These are phyloP conservation scores for Melieria crassipennis DNA, from an alignment of 2,888 invertebrate species.

Conservation along the genomic window DNA sequence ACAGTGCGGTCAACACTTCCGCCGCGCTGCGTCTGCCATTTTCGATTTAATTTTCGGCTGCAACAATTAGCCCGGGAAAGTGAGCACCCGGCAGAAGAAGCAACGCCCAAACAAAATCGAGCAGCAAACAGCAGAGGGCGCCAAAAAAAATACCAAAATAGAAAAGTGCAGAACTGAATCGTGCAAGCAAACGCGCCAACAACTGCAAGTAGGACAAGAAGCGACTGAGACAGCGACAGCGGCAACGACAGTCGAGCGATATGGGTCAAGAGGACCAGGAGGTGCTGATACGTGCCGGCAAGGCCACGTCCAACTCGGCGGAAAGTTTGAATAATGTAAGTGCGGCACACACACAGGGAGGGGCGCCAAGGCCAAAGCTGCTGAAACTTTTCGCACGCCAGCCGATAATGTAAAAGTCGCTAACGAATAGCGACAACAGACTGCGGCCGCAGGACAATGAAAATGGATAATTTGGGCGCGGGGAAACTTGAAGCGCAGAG, in stretches of 20 bases:
- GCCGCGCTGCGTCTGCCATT: too few relatives aligned
- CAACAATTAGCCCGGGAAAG: too few relatives aligned
- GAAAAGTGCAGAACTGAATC: slow-evolving; percentile 26
- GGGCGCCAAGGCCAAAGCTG: too few relatives aligned
- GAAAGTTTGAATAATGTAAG: slow-evolving; percentile 58
- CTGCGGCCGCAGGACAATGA: too few relatives aligned
- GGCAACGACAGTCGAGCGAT: slow-evolving; percentile 3
- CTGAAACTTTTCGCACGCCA: too few relatives aligned
- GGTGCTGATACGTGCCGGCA: slow-evolving; percentile 50
- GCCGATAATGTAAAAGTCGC: too few relatives aligned
- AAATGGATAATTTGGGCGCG: too few relatives aligned
- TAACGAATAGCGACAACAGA: too few relatives aligned
- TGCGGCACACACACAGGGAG: slow-evolving; percentile 25
- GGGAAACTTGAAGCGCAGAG: too few relatives aligned
- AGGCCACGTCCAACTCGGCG: slow-evolving; percentile 49
- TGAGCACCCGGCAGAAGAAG: too few relatives aligned
- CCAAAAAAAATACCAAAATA: slow-evolving; percentile 21
- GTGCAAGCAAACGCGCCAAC: slow-evolving; percentile 2
- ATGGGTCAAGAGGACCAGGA: slow-evolving; percentile 63
- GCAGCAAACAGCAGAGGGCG: background rate
- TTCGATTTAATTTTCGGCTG: too few relatives aligned
- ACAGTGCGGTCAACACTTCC: too few relatives aligned
- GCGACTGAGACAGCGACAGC: slow-evolving; percentile 7
- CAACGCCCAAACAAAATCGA: slow-evolving; percentile 3
- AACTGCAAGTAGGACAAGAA: slow-evolving; percentile 12